Conservation (phyloP, 2,888 invertebrate species). For the Caenorhabditis macrosperma region DNA sequence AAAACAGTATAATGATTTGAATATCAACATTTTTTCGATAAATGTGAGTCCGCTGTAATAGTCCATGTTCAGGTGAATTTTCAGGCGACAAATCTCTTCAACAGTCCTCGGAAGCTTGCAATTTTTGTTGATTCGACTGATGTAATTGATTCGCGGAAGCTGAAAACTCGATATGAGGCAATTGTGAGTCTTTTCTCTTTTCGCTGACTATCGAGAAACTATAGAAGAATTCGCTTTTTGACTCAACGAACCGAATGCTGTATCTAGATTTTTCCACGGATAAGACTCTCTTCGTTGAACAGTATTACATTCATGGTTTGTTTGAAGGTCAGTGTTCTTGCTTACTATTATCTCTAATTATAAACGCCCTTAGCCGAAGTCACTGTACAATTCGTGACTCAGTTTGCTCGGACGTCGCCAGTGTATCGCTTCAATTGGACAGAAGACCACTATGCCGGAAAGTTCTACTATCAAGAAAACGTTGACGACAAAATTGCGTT, state of each 20-base stretch:
- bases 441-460: slow-evolving; percentile 37
- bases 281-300: not conserved
- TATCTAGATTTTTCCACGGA: slow-evolving; percentile 1
- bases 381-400: not conserved
- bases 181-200: no score
- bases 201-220: no score
- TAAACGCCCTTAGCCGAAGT: not conserved
- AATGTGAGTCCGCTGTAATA: not conserved
- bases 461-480: slow-evolving; percentile 48
- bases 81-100: slow-evolving; percentile 13
- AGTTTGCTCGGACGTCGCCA: no score
- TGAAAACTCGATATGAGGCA: no score
- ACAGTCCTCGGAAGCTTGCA: not conserved
- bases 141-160: no score
- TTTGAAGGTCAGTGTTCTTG: slow-evolving; percentile 1
- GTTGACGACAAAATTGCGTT: slow-evolving; percentile 16
- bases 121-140: not conserved
- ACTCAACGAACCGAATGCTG: slow-evolving; percentile 17
- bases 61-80: not conserved
- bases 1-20: not conserved
- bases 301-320: slow-evolving; percentile 12
- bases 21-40: not conserved
- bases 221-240: slow-evolving; percentile 4
- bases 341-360: not conserved
- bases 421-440: slow-evolving; percentile 35